Evolutionary conservation across 2,797 vertebrate species (phyloP), one percentile per base, ranked within the genome.

Genomic region (Acrocephalus scirpaceus): DNA sequence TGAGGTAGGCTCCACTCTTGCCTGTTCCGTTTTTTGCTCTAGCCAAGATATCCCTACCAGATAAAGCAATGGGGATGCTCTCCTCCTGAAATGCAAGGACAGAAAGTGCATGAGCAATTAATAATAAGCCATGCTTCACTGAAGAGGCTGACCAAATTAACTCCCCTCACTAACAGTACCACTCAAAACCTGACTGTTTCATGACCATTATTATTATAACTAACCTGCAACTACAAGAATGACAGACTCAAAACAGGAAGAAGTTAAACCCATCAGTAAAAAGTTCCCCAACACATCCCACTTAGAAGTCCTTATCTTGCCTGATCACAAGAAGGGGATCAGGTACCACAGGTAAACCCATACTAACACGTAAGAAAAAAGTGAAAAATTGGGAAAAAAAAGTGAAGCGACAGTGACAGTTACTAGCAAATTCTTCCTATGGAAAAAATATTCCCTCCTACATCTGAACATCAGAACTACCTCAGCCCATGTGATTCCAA

Each of bases 1-100:
- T 99, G 99, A 99, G 99, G 99, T 99, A 99, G 99, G 99, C 99
- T 98, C 99, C 99, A 92, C 99, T 99, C 98, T 99, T 99, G 98
- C 99, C 99, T 92, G 99, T 99, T 98, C 99, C 99, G 17, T 99
- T 99, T 98, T 99, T 99, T 94, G 99, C 99, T 98, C 99, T 99
- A 97, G 99, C 99, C 98, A 99, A 98, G 97, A 99, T 99, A 98
- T 99, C 99, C 97, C 99, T 99, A 98, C 99, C 99, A 97, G 99
- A 99, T 96, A 99, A 98, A 97, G 99, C 99, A 98, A 99, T 99
- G 98, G 99, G 99, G 98, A 99, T 99, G 98, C 99, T 99, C 98
- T 99, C 99, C 98, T 99, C 99, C 99, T 99, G 93, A 88, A 97
- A 97, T 18, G 38, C 61, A 93, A 97, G 1, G 38, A 97, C 15